Percentiles rank a stretch among this genome's conserved stretches.
Evolutionary conservation across 2,888 invertebrate genomes (phyloP).

Genomic region (Luffia ferchaultella): DNA sequence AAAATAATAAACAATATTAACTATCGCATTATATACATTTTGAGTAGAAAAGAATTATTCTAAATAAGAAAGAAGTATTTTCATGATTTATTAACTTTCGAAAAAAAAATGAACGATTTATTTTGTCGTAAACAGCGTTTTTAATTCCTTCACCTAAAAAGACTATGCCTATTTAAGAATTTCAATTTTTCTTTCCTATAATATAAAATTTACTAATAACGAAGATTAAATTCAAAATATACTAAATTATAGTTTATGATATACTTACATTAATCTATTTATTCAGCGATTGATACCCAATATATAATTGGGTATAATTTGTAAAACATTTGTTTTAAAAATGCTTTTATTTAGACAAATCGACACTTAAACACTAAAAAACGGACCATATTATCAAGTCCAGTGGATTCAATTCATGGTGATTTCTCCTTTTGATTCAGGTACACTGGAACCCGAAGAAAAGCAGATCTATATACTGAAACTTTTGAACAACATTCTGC

Average conservation of each 20-base stretch:
- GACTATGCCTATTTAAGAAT: too few species aligned
- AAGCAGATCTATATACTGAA: slow-evolving; percentile 57
- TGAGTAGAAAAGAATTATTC: not conserved
- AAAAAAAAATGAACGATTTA: too few species aligned
- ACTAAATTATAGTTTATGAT: too few species aligned
- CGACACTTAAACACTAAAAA: too few species aligned
- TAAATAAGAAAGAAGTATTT: too few species aligned
- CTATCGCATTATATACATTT: not conserved
- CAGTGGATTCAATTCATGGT: not conserved
- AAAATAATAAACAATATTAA: not conserved
- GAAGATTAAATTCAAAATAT: too few species aligned
- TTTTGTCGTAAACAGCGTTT: not conserved
- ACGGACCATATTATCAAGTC: too few species aligned
- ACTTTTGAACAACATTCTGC: slow-evolving; percentile 58
- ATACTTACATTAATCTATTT: too few species aligned
- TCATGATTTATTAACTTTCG: too few species aligned
- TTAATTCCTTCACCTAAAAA: not conserved
- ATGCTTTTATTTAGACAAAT: not conserved
- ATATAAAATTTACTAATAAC: too few species aligned
- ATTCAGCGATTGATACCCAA: not conserved
- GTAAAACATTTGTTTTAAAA: too few species aligned
- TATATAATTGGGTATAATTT: not conserved
- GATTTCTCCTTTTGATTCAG: slow-evolving; percentile 25
- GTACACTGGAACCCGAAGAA: slow-evolving; percentile 41
- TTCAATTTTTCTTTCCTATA: too few species aligned